Base-by-base conservation (phyloP, 1,140 invertebrate genomes). In the Episyrphus balteatus region DNA sequence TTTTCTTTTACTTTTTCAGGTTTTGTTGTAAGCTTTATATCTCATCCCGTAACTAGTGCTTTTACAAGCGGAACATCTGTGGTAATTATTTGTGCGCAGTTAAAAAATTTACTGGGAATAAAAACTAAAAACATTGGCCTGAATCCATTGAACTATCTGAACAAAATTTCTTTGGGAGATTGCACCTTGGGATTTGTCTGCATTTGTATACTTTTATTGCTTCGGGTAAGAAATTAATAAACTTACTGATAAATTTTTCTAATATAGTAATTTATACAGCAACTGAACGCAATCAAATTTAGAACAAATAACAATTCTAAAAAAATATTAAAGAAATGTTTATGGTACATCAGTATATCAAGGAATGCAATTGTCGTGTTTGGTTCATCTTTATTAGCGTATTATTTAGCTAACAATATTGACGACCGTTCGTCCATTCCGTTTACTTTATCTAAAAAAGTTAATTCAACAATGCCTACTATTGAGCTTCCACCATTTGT, bases 1-100 rank as follows among this genome's bases (percentile, higher is more conserved):
- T 26, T 39, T 49, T 13, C 47, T 48, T 40, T 56, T 57, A n/a
- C 36, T 21, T 11, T 62, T 67, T 11, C 71, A 93, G 92, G 92
- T 55, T 92, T 96, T 51, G 73, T 96, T 15, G 85, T 96, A 42
- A 90, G 93, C 68, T 97, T 94, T 66, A 95, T 97, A 59, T 93
- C 92, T 0, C 80, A 88, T 39, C 90, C 92, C 5, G 92, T 96
- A 12, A 92, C 92, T 0, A 89, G 88, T 44, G 90, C 91, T 0
- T 96, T 95, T 60, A 94, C 91, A 0, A 91, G 89, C 17, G 91
- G 92, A 13, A 93, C 92, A 0, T 91, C 92, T 13, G 77, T 96
- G 8, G 93, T 92, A 41, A 95, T 96, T 40, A 85, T 86, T 1
- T 79, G 83, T 9, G 87, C 88, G 0, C 92, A 97, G 70, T 64